Conservation (phyloP, 2,113 vertebrate species). For the Podarcis raffonei region DNA sequence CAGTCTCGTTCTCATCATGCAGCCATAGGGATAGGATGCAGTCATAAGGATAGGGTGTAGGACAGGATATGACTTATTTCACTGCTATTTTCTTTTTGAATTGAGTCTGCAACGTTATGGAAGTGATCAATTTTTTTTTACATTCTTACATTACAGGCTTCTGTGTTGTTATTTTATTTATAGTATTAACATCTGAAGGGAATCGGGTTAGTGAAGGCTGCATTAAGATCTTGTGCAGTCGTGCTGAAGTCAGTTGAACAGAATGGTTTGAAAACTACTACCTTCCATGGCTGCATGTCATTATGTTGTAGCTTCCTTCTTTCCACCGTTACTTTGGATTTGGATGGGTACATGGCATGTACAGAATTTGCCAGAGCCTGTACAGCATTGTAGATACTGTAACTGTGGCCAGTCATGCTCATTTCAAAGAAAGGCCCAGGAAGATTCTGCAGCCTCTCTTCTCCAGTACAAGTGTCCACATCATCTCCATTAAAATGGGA, state of each 20-base stretch:
- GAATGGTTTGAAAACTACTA: background rate
- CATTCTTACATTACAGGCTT: no score
- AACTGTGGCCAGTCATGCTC: conserved; percentile 9
- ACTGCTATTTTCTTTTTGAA: no score
- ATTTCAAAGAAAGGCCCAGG: conserved; percentile 18
- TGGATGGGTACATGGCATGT: background rate
- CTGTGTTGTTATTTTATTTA: no score
- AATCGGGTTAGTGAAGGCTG: no score
- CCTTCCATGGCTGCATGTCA: background rate
- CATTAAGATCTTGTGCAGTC: no score
- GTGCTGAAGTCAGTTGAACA: background rate
- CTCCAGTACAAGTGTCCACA: background rate
- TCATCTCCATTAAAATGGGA: background rate
- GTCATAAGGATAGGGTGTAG: no score
- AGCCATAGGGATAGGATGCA: no score
- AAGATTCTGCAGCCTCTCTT: background rate
- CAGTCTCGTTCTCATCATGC: no score
- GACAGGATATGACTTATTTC: no score
- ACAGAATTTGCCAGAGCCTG: conserved; percentile 3
- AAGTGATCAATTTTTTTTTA: no score
- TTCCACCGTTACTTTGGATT: background rate
- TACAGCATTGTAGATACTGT: conserved; percentile 24
- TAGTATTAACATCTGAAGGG: no score
- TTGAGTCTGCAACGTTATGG: no score
- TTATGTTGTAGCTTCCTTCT: background rate